These are phyloP conservation scores for Bombus turneri DNA, from an alignment of 1,140 invertebrate species.

Conservation along the genomic window DNA sequence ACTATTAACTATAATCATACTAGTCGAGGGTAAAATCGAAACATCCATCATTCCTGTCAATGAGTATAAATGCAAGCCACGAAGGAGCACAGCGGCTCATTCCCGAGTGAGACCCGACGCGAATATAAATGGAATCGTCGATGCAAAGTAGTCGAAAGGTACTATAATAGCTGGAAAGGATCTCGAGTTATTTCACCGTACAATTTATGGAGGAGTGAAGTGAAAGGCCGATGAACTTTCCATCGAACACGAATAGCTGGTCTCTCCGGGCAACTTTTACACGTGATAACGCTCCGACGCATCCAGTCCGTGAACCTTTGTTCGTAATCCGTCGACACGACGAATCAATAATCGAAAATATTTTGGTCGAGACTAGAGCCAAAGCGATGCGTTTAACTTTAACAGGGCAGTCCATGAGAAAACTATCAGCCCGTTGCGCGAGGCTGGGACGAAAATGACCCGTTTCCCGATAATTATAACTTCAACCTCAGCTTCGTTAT, in stretches of 20 bases:
- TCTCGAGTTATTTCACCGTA: conserved; percentile 30
- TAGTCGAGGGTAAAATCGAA: conserved; percentile 64
- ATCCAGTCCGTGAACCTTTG: neutral
- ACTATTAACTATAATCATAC: conserved; percentile 70
- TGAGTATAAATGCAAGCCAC: conserved; percentile 64
- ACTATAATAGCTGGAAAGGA: conserved; percentile 46
- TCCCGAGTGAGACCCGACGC: conserved; percentile 30
- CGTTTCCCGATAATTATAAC: too few species aligned
- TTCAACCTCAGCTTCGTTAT: too few species aligned
- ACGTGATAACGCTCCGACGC: neutral
- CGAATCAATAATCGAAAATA: neutral
- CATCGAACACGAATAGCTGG: neutral
- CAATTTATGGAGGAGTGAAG: conserved; percentile 37
- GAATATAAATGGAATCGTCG: conserved; percentile 65
- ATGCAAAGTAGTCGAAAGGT: conserved; percentile 53
- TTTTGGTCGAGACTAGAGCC: too few species aligned
- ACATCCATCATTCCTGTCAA: conserved; percentile 75
- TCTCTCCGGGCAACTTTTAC: conserved; percentile 13
- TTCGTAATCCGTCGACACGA: neutral
- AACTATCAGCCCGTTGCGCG: too few species aligned
- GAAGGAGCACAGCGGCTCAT: conserved; percentile 55
- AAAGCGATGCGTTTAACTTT: too few species aligned
- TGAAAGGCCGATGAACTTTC: conserved; percentile 54
- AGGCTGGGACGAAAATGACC: too few species aligned
- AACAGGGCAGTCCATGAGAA: too few species aligned